Conservation (phyloP, 1,140 invertebrate genomes). For the Euwallacea fornicatus region DNA sequence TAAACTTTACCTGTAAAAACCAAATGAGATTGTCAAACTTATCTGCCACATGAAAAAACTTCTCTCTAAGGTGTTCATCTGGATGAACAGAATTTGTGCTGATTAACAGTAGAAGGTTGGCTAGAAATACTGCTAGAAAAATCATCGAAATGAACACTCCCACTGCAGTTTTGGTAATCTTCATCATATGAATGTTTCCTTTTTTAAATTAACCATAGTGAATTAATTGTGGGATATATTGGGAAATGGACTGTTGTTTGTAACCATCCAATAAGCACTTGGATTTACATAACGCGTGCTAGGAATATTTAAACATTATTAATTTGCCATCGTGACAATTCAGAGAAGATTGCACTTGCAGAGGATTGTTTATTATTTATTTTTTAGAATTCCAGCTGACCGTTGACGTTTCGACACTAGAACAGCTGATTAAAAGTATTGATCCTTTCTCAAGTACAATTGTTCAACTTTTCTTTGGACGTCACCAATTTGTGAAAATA, state of each 20-base stretch:
- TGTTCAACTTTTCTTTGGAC: no score
- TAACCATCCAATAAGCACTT: not conserved
- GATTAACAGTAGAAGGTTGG: constrained; percentile 60
- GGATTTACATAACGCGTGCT: not conserved
- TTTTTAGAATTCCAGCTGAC: not conserved
- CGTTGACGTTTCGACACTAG: not conserved
- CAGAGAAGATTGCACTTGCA: no score
- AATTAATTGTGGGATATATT: not conserved
- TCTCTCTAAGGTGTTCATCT: constrained; percentile 34
- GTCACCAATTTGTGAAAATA: no score
- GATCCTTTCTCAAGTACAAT: not conserved
- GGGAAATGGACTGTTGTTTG: not conserved
- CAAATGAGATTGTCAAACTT: constrained; percentile 65
- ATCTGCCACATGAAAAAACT: constrained; percentile 55
- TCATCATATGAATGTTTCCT: constrained; percentile 52
- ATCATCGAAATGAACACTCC: constrained; percentile 57
- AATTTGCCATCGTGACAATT: not conserved
- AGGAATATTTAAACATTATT: constrained; percentile 8
- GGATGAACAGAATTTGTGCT: constrained; percentile 52
- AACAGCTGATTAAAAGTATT: constrained; percentile 5
- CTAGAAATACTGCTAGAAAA: constrained; percentile 59
- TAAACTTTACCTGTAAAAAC: constrained; percentile 70
- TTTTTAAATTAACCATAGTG: constrained; percentile 25
- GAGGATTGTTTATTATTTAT: not conserved
- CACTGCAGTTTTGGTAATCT: constrained; percentile 56